Base-by-base conservation (phyloP, 2,888 invertebrate species). In the Andrena flavipes region DNA sequence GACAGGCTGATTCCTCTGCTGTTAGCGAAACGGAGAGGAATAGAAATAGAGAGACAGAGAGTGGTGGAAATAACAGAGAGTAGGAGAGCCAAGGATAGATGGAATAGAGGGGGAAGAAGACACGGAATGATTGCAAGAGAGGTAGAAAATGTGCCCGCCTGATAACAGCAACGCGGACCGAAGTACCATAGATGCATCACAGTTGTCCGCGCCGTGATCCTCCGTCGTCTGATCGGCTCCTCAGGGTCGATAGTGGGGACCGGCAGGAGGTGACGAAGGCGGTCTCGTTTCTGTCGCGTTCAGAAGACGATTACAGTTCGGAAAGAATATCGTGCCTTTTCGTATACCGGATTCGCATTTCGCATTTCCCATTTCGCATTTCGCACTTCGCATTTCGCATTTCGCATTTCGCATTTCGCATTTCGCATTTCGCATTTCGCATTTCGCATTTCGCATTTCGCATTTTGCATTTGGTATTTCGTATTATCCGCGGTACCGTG, bases 241-340 rank as follows among this genome's bases (percentile, higher is more conserved):
- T 76, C 74, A 74, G 82, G 72, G 64, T 73, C 82, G 75, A 82
- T 82, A 76, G 88, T 84, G 88, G 88, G 88, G 88, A 84, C 78
- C 67, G 65, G 42, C 76, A 62, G 80, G 69, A 72, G 80, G 64
- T 42, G 35, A 33, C 68, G 75, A 75, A 84, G 42, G 35, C 72
- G 76, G 77, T 30, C 48, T 77, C 75, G 68, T 80, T 65, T 76
- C 63, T 69, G 72, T 79, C 74, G 78, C 70, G 69, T 51, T 74
- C 65, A 35, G 75, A 48, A 73, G 60, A 48, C 69, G 69, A 63
- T 62, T 85, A 90, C 92, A 92, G 92, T 92, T 87, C 87, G 74
- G 82, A 85, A 86, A 87, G 89, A 88, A 91, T 90, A 92, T 83
- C 88, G 85, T 80, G 80, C 85, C 89, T 91, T 93, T 91, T 89